These are phyloP conservation scores for Palythoa grandiflora DNA, from an alignment of 92 coral and sea anemone genomes.

Conservation along the genomic window DNA sequence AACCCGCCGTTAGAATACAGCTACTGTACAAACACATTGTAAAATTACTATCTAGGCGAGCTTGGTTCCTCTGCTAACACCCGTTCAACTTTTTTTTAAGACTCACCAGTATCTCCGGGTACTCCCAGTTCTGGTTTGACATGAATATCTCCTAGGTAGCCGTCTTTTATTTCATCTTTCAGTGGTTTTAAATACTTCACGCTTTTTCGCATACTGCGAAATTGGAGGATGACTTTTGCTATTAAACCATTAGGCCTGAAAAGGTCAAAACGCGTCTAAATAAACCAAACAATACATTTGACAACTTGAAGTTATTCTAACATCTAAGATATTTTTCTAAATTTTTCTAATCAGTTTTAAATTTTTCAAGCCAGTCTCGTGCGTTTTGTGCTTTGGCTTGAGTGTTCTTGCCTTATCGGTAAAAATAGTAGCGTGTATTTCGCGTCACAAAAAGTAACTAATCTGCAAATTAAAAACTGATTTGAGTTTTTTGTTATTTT, in stretches of 20 bases:
- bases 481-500: too few relatives aligned
- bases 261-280: not conserved
- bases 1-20: too few relatives aligned
- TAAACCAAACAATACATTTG: not conserved
- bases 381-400: too few relatives aligned
- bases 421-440: too few relatives aligned
- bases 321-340: not conserved
- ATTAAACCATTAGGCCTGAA: not conserved
- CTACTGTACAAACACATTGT: too few relatives aligned
- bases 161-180: conserved; percentile 19
- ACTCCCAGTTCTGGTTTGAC: conserved; percentile 16
- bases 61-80: too few relatives aligned
- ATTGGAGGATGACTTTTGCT: not conserved
- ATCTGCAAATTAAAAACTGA: too few relatives aligned
- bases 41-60: too few relatives aligned
- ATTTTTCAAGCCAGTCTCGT: too few relatives aligned
- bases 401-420: too few relatives aligned
- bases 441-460: too few relatives aligned
- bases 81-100: not conserved
- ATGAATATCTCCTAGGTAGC: conserved; percentile 12
- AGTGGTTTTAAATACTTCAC: not conserved
- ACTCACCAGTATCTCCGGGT: not conserved
- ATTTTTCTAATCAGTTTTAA: too few relatives aligned
- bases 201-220: not conserved
- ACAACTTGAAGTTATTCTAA: not conserved